phyloP scores from a whole-genome alignment of 2,888 invertebrate genomes.

The Congeria kusceri region DNA sequence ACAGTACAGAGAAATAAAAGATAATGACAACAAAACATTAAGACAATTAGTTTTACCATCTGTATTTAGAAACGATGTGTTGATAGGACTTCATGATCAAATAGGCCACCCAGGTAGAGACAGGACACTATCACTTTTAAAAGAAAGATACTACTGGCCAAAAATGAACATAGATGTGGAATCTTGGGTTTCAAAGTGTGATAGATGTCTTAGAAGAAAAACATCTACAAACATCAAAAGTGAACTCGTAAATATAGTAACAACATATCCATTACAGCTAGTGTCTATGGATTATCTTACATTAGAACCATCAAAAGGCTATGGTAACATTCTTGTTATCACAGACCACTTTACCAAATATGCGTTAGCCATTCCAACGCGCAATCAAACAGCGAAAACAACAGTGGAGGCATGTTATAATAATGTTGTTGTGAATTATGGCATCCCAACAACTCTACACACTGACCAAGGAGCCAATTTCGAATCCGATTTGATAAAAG shows the following conservation, averaged over 20 bases:
- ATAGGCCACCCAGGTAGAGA: constrained; percentile 42
- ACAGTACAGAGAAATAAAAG: constrained; percentile 13
- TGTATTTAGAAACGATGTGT: constrained; percentile 16
- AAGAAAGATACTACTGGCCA: constrained; percentile 36
- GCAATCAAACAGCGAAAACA: constrained; percentile 46
- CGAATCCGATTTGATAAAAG: constrained; percentile 35
- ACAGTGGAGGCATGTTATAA: constrained; percentile 33
- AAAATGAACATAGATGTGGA: constrained; percentile 10
- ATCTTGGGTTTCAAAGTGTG: not conserved
- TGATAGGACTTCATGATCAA: constrained; percentile 24
- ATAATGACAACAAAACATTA: constrained; percentile 5
- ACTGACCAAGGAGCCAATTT: constrained; percentile 52
- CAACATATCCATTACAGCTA: constrained; percentile 34
- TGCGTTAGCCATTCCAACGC: constrained; percentile 37
- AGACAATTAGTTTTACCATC: constrained; percentile 22
- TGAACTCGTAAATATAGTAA: constrained; percentile 26
- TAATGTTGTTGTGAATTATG: constrained; percentile 41
- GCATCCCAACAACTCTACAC: constrained; percentile 43
- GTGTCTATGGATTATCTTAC: constrained; percentile 32
- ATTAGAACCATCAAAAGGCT: constrained; percentile 11
- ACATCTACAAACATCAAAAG: not conserved
- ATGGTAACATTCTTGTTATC: constrained; percentile 27
- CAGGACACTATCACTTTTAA: constrained; percentile 20
- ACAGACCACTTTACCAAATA: constrained; percentile 37
- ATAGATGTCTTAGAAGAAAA: constrained; percentile 20